These are phyloP conservation scores for Margarornis squamiger DNA, from an alignment of 2,797 vertebrate species.

Conservation along the genomic window DNA sequence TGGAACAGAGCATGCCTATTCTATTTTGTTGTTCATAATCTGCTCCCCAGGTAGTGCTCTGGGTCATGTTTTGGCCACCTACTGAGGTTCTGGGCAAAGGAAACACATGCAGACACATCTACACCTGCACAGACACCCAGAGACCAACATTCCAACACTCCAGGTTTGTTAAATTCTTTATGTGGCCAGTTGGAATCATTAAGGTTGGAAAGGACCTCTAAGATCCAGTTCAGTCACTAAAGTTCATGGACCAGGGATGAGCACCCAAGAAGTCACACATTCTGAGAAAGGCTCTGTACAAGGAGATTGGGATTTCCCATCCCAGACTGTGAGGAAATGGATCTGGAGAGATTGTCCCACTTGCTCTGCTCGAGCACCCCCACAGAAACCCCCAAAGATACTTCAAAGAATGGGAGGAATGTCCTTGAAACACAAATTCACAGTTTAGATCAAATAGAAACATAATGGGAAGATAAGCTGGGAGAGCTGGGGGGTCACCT, in stretches of 20 bases:
- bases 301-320: not conserved
- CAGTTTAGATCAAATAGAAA: not conserved
- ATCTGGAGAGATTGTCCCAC: not conserved
- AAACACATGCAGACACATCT: not conserved
- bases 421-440: not conserved
- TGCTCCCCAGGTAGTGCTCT: not conserved
- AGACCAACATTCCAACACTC: not conserved
- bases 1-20: not conserved
- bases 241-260: not conserved
- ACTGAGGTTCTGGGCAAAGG: not conserved
- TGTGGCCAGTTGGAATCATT: not conserved
- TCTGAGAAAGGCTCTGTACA: not conserved
- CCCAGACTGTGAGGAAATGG: not conserved
- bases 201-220: not conserved
- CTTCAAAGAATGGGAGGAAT: rapidly evolving
- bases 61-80: not conserved
- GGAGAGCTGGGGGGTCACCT: not conserved
- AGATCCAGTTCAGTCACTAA: rapidly evolving
- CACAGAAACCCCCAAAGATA: not conserved
- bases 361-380: not conserved
- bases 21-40: not conserved
- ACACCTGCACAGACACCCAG: not conserved
- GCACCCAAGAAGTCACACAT: not conserved
- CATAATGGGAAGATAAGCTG: not conserved
- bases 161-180: not conserved